These are phyloP conservation scores for Porites cylindrica DNA, from an alignment of 92 coral and sea anemone species.

Conservation along the genomic window DNA sequence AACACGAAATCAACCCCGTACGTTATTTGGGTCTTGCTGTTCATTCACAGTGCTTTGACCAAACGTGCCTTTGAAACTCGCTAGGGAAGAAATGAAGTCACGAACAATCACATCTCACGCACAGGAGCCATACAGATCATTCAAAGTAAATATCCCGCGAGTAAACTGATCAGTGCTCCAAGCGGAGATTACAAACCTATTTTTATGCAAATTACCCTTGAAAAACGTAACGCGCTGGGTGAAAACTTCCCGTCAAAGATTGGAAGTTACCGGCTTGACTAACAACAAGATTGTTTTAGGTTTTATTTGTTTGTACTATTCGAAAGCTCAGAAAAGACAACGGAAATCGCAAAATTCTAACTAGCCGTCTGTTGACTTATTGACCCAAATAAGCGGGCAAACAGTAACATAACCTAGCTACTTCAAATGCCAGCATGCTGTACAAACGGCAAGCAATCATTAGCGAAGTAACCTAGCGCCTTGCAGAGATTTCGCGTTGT, in stretches of 20 bases:
- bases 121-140: conserved; percentile 28
- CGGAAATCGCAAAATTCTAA: conserved; percentile 59
- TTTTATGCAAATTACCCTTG: conserved; percentile 79
- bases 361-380: conserved; percentile 55
- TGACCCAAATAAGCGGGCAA: conserved; percentile 54
- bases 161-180: conserved; percentile 56
- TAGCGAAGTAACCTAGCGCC: conserved; percentile 17
- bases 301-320: conserved; percentile 25
- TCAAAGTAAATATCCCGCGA: conserved; percentile 52
- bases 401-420: conserved; percentile 63
- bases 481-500: conserved; percentile 25
- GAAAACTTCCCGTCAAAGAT: conserved; percentile 8
- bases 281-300: background rate
- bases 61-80: conserved; percentile 7
- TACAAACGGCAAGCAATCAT: conserved; percentile 45
- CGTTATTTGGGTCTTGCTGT: conserved; percentile 3
- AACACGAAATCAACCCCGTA: conserved; percentile 10
- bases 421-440: conserved; percentile 59
- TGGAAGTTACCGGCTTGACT: background rate
- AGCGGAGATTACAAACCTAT: conserved; percentile 71
- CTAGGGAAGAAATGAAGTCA: conserved; percentile 41
- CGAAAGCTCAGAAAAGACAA: conserved; percentile 37
- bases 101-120: conserved; percentile 53
- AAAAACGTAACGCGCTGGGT: conserved; percentile 32
- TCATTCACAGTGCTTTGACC: conserved; percentile 12